phyloP scores from a whole-genome alignment of 1,140 invertebrate species.

The Calephelis virginiensis region DNA sequence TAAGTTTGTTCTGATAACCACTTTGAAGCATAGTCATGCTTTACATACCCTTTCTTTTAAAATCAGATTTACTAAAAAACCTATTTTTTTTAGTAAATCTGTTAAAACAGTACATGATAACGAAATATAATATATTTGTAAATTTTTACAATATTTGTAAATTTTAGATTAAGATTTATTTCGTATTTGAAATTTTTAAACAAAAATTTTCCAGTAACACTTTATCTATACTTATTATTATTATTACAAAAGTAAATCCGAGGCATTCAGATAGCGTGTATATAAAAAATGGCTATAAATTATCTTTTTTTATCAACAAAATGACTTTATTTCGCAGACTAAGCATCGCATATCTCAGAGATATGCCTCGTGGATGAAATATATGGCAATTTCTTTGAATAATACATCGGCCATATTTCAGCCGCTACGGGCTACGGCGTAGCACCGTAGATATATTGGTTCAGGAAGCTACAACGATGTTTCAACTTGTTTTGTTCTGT shows the following conservation, averaged over 20 bases:
- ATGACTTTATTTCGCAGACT: constrained; percentile 22
- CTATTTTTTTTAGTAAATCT: no score
- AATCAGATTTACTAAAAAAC: no score
- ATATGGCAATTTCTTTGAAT: constrained; percentile 79
- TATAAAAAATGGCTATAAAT: constrained; percentile 14
- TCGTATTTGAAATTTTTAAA: no score
- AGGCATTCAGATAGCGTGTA: no score
- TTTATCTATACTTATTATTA: background rate
- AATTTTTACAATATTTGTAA: no score
- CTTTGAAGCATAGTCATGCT: no score
- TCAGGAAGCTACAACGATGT: constrained; percentile 29
- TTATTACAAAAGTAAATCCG: background rate
- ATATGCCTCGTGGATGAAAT: constrained; percentile 76
- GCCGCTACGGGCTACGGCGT: constrained; percentile 26
- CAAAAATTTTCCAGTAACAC: no score
- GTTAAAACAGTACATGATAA: no score
- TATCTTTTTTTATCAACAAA: constrained; percentile 21
- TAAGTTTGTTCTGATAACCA: no score
- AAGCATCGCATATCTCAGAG: constrained; percentile 57
- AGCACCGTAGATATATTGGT: constrained; percentile 30
- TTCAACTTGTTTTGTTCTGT: constrained; percentile 32
- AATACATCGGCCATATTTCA: constrained; percentile 78
- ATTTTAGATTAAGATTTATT: no score
- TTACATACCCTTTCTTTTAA: no score
- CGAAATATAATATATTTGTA: no score